Evolutionary conservation across 2,888 invertebrate species (phyloP).

Genomic region (Drosophila nr. perissopoda): DNA sequence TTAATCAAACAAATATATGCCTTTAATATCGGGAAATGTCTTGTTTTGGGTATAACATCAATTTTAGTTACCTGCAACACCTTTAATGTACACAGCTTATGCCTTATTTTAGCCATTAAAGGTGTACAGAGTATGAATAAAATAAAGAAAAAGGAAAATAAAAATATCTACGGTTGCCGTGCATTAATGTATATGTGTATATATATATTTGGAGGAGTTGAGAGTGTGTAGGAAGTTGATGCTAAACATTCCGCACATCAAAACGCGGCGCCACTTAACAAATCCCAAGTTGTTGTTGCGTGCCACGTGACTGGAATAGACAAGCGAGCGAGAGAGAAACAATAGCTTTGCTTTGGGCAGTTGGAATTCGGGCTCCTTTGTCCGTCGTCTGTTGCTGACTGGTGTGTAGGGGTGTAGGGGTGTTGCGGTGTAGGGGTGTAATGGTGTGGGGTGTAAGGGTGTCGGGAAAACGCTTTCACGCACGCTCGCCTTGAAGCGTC

Average conservation of each 20-base stretch:
- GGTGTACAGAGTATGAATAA: constrained; percentile 1
- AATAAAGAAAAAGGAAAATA: neutral
- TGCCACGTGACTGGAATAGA: constrained; percentile 76
- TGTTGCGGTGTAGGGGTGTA: neutral
- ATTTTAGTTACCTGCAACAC: neutral
- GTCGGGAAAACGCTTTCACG: constrained; percentile 78
- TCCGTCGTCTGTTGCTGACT: neutral
- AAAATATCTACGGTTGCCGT: constrained; percentile 13
- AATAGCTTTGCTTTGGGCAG: constrained; percentile 69
- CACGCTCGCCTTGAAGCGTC: constrained; percentile 64
- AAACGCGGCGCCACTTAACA: constrained; percentile 76
- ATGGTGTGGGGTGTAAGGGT: neutral
- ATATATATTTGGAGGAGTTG: neutral
- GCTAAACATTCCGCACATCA: constrained; percentile 69
- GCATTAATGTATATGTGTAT: neutral
- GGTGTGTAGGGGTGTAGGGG: neutral
- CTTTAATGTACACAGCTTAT: neutral
- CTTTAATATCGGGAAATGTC: neutral
- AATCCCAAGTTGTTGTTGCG: constrained; percentile 81
- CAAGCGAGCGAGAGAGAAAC: constrained; percentile 49
- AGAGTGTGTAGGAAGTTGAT: constrained; percentile 18
- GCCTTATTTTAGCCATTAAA: neutral
- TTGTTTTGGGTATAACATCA: neutral
- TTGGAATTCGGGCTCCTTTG: constrained; percentile 40
- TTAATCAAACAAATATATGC: neutral